phyloP scores from a whole-genome alignment of 2,797 vertebrate genomes.

The Lacerta viridis region DNA sequence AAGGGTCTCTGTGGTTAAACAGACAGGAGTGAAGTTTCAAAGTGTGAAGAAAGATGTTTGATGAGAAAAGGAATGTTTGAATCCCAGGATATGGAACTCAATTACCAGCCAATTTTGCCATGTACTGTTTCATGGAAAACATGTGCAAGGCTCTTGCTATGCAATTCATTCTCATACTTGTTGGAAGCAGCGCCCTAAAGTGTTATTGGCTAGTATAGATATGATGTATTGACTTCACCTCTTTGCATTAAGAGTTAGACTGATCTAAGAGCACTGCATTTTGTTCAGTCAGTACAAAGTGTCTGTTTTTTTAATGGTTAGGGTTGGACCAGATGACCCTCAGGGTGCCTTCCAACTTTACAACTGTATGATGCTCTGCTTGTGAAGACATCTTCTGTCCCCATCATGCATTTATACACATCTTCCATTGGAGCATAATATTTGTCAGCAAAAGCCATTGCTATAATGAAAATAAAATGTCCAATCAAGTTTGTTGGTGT shows the following conservation, averaged over 20 bases:
- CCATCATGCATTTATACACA: background rate
- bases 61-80: conserved; percentile 25
- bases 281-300: conserved; percentile 30
- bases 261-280: conserved; percentile 45
- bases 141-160: background rate
- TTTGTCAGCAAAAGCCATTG: background rate
- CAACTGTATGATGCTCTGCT: background rate
- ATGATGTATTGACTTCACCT: background rate
- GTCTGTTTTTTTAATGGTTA: background rate
- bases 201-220: background rate
- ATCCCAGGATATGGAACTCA: background rate
- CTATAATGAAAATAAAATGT: background rate
- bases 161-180: conserved; percentile 8
- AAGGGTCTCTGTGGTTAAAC: conserved; percentile 29
- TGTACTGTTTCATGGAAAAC: conserved; percentile 36
- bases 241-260: conserved; percentile 49
- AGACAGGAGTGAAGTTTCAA: conserved; percentile 39
- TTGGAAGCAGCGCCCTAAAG: background rate
- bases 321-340: no score
- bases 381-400: conserved; percentile 2
- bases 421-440: background rate
- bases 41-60: conserved; percentile 39
- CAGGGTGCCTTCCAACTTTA: no score
- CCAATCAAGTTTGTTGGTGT: fast-evolving
- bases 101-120: conserved; percentile 20